Evolutionary conservation across 1,140 invertebrate species (phyloP).

Genomic region (Drosophila rufa): DNA sequence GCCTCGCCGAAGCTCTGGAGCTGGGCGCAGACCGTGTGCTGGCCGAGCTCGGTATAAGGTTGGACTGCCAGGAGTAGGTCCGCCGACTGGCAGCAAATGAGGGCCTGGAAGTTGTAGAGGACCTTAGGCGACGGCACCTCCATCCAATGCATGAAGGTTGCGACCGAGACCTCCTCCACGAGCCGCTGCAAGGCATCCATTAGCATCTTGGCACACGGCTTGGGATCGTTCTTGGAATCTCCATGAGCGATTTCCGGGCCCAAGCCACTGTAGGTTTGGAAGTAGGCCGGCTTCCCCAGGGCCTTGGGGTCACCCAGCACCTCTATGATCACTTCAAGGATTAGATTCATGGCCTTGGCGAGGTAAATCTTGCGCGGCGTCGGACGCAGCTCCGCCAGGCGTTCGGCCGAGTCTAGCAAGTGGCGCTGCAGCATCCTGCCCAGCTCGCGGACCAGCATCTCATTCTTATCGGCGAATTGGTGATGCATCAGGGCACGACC

Average conservation of each 20-base stretch:
- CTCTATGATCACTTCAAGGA: conserved; percentile 14
- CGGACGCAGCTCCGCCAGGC: conserved; percentile 7
- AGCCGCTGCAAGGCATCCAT: conserved; percentile 65
- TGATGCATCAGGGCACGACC: conserved; percentile 3
- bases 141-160: conserved; percentile 68
- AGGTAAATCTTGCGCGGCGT: conserved; percentile 30
- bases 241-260: background rate
- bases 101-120: conserved; percentile 50
- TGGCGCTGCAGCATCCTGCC: conserved; percentile 41
- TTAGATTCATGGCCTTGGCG: conserved; percentile 29
- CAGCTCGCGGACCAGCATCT: background rate
- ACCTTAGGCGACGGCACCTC: conserved; percentile 44
- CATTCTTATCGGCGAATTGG: background rate
- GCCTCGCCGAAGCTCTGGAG: conserved; percentile 48
- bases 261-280: background rate
- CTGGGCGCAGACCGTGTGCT: conserved; percentile 37
- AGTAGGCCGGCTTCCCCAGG: conserved; percentile 6
- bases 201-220: conserved; percentile 11
- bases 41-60: background rate
- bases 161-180: conserved; percentile 58
- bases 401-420: conserved; percentile 25
- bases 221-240: background rate
- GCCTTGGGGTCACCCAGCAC: background rate
- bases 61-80: conserved; percentile 26
- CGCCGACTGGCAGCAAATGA: conserved; percentile 30